Percentiles rank a stretch among this genome's conserved stretches.
These are phyloP conservation scores for Scopus umbretta DNA, from an alignment of 2,113 vertebrate species.

Conservation along the genomic window DNA sequence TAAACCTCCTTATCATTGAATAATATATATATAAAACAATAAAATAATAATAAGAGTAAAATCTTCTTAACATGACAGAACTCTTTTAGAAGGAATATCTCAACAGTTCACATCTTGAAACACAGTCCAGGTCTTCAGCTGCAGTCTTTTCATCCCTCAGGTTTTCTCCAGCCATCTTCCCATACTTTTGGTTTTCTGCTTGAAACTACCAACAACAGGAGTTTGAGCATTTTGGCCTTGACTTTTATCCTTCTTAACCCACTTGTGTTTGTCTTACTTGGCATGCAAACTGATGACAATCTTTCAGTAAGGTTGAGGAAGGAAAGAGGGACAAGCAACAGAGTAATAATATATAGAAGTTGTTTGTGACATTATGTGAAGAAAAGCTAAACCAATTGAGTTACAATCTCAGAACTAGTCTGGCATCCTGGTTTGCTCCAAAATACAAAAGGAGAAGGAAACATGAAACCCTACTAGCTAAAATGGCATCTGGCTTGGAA, in stretches of 20 bases:
- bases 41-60: no score
- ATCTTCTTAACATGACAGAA: not conserved
- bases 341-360: not conserved
- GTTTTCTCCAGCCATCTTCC: not conserved
- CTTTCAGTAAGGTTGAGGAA: not conserved
- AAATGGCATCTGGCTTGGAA: not conserved
- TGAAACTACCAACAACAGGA: not conserved
- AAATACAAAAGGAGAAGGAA: not conserved
- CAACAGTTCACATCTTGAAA: not conserved
- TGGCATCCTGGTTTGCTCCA: not conserved
- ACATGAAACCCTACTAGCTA: not conserved
- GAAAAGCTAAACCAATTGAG: not conserved
- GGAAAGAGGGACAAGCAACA: not conserved
- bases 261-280: not conserved
- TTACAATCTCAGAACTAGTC: not conserved
- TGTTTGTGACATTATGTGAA: not conserved
- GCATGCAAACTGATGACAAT: not conserved
- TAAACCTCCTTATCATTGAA: not conserved
- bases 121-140: not conserved
- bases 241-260: not conserved
- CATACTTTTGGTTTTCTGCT: not conserved
- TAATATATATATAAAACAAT: not conserved
- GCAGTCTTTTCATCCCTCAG: not conserved
- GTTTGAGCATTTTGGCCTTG: not conserved
- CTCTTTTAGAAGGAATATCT: not conserved